phyloP scores from a whole-genome alignment of 2,113 vertebrate species.

The human (Homo sapiens) region DNA sequence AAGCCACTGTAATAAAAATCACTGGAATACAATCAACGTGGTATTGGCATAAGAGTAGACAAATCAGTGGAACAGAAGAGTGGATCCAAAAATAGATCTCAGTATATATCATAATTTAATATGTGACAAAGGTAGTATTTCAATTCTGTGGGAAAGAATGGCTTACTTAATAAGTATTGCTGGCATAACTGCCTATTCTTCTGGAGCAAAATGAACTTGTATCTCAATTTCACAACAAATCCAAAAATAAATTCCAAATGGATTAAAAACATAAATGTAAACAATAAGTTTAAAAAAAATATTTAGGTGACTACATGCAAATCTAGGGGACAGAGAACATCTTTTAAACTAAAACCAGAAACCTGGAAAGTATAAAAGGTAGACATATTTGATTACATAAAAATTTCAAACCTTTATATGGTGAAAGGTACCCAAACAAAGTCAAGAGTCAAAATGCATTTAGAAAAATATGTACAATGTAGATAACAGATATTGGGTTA shows the following conservation, averaged over 20 bases:
- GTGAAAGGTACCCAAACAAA: neutral
- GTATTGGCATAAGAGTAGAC: constrained; percentile 54
- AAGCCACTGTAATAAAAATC: constrained; percentile 59
- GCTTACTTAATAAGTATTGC: constrained; percentile 74
- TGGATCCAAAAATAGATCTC: constrained; percentile 74
- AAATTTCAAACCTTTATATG: constrained; percentile 24
- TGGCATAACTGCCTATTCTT: constrained; percentile 59
- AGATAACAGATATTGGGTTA: neutral
- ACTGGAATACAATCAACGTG: constrained; percentile 48
- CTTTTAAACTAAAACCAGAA: neutral
- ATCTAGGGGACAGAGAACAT: neutral
- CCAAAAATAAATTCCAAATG: constrained; percentile 58
- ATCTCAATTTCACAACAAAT: constrained; percentile 63
- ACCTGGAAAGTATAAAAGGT: neutral
- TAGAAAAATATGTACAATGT: neutral
- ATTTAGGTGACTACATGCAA: constrained; percentile 18
- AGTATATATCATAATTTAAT: constrained; percentile 79
- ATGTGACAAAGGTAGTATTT: constrained; percentile 78
- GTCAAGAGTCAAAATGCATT: constrained; percentile 14
- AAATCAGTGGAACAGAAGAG: constrained; percentile 70
- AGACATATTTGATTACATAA: neutral
- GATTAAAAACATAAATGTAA: constrained; percentile 67
- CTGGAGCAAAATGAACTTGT: constrained; percentile 71
- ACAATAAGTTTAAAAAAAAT: constrained; percentile 33
- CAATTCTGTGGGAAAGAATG: constrained; percentile 72